A percentile compares a stretch with the other conserved stretches of the same genome.
phyloP scores from a whole-genome alignment of 2,888 invertebrate genomes.

The Acrobasis suavella region DNA sequence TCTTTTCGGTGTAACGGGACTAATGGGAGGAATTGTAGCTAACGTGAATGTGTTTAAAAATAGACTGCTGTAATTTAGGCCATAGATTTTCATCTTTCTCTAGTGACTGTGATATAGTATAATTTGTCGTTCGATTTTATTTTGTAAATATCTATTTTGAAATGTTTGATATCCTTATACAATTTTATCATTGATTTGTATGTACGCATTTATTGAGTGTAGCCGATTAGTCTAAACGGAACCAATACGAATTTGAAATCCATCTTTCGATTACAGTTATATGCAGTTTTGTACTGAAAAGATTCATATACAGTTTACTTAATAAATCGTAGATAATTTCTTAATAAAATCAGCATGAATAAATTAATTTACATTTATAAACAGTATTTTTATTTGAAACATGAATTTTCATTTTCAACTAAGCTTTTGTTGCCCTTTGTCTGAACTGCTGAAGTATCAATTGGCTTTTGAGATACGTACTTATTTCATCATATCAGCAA shows the following conservation, averaged over 20 bases:
- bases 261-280: conserved; percentile 45
- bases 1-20: too few relatives aligned
- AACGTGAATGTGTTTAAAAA: conserved; percentile 64
- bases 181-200: conserved; percentile 68
- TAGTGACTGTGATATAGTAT: conserved; percentile 82
- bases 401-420: too few relatives aligned
- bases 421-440: too few relatives aligned
- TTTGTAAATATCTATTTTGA: conserved; percentile 76
- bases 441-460: too few relatives aligned
- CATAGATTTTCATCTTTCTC: conserved; percentile 68
- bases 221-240: conserved; percentile 46
- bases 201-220: conserved; percentile 55
- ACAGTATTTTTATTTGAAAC: conserved; percentile 39
- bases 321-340: conserved; percentile 50
- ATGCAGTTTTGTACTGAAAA: conserved; percentile 58
- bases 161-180: conserved; percentile 80
- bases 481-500: too few relatives aligned
- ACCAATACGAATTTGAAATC: conserved; percentile 40
- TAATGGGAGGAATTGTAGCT: conserved; percentile 54
- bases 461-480: too few relatives aligned
- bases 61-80: conserved; percentile 71
- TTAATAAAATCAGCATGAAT: conserved; percentile 56
- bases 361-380: conserved; percentile 56
- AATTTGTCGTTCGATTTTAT: conserved; percentile 67
- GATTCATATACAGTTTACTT: conserved; percentile 53